Conservation (phyloP, 1,140 invertebrate genomes). For the Frieseomelitta varia region DNA sequence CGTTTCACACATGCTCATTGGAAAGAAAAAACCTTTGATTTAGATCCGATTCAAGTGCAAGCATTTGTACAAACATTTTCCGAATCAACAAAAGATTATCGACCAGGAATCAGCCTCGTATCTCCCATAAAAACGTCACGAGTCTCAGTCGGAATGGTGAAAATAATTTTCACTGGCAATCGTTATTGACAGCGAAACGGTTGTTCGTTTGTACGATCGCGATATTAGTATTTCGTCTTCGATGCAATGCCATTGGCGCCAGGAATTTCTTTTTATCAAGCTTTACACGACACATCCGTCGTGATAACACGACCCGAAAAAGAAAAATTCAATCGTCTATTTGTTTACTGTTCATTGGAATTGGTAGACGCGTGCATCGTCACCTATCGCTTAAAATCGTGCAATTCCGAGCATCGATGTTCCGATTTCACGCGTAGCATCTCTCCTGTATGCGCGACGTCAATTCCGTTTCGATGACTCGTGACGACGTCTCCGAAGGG, state of each 20-base stretch:
- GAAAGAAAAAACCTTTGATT: too few species aligned
- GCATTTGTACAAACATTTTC: not conserved
- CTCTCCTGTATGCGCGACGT: not conserved
- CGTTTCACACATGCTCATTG: not conserved
- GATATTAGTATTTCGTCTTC: constrained; percentile 24
- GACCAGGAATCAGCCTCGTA: too few species aligned
- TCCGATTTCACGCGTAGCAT: not conserved
- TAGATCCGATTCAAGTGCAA: constrained; percentile 1
- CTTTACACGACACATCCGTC: constrained; percentile 40
- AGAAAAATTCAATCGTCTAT: constrained; percentile 34
- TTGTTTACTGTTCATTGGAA: constrained; percentile 3
- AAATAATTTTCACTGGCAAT: constrained; percentile 29
- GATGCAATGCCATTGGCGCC: constrained; percentile 32
- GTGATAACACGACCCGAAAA: constrained; percentile 50
- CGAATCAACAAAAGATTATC: constrained; percentile 43
- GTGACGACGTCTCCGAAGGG: not conserved
- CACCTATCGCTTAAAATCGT: not conserved
- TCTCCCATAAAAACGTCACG: too few species aligned
- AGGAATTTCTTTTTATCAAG: constrained; percentile 55
- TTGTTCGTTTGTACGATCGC: not conserved
- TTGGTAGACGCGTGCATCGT: not conserved
- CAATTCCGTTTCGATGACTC: not conserved
- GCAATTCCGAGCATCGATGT: not conserved
- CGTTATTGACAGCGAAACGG: not conserved
- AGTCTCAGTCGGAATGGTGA: constrained; percentile 19